These are phyloP conservation scores for Drosophila lini DNA, from an alignment of 1,140 invertebrate genomes.

Conservation along the genomic window DNA sequence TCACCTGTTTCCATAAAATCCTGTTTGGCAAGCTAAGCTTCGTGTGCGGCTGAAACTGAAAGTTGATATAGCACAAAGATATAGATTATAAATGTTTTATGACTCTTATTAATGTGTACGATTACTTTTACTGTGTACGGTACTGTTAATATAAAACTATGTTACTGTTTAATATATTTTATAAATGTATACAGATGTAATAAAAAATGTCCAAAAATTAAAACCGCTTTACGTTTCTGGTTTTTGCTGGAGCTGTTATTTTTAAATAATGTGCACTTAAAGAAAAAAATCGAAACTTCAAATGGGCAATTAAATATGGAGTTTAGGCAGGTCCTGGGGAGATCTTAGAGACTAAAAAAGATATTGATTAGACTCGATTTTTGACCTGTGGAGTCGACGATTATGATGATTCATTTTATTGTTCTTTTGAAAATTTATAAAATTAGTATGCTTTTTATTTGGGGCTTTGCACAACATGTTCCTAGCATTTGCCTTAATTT, in stretches of 20 bases:
- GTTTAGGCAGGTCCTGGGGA: background rate
- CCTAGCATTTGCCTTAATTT: no score
- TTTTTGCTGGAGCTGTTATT: background rate
- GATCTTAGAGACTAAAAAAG: no score
- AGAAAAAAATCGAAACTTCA: background rate
- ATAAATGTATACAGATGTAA: constrained; percentile 74
- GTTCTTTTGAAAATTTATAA: no score
- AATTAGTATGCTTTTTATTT: no score
- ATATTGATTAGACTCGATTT: no score
- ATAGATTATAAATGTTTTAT: constrained; percentile 64
- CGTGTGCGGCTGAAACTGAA: constrained; percentile 58
- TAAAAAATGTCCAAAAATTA: constrained; percentile 55
- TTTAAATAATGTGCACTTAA: background rate
- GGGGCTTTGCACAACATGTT: no score
- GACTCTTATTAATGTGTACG: constrained; percentile 61
- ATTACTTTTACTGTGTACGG: constrained; percentile 69
- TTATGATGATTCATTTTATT: no score
- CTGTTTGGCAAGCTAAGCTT: constrained; percentile 44
- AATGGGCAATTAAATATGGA: background rate
- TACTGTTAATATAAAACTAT: constrained; percentile 70
- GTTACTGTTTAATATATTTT: constrained; percentile 79
- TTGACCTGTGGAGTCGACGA: no score
- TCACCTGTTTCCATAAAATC: constrained; percentile 27
- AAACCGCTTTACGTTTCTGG: background rate
- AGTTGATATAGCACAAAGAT: constrained; percentile 67